Percentiles rank a stretch among this genome's conserved stretches.
Evolutionary conservation across 2,113 vertebrate species (phyloP).

Genomic region (Phoxinus phoxinus): DNA sequence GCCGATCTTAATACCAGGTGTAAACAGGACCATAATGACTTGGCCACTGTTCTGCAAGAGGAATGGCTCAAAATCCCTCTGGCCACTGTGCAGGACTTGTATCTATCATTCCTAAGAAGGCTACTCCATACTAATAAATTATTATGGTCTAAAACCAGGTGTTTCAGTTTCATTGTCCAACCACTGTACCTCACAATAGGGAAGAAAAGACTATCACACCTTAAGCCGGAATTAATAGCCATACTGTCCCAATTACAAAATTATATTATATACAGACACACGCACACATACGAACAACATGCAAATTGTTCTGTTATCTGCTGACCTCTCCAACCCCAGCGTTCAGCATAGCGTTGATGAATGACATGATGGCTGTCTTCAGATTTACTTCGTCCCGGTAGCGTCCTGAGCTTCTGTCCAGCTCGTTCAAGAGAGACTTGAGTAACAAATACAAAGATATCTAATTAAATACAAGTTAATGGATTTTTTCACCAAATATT

Average conservation of each 20-base stretch:
- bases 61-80: too few relatives aligned
- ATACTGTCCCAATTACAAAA: neutral
- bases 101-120: too few relatives aligned
- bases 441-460: constrained; percentile 22
- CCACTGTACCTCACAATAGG: neutral
- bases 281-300: neutral
- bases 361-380: constrained; percentile 99
- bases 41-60: too few relatives aligned
- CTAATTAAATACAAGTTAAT: neutral
- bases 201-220: too few relatives aligned
- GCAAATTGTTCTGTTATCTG: neutral
- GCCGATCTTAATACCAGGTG: neutral
- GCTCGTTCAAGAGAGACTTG: constrained; percentile 95
- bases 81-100: too few relatives aligned
- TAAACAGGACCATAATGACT: neutral
- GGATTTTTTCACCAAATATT: neutral
- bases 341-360: constrained; percentile 97
- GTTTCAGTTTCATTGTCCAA: neutral
- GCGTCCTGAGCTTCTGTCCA: constrained; percentile 93
- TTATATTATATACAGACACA: too few relatives aligned
- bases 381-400: constrained; percentile 98
- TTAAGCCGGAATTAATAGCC: too few relatives aligned
- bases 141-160: neutral
- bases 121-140: neutral
- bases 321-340: constrained; percentile 96